Evolutionary conservation across 2,113 vertebrate genomes (phyloP).

Genomic region (Pollachius pollachius): DNA sequence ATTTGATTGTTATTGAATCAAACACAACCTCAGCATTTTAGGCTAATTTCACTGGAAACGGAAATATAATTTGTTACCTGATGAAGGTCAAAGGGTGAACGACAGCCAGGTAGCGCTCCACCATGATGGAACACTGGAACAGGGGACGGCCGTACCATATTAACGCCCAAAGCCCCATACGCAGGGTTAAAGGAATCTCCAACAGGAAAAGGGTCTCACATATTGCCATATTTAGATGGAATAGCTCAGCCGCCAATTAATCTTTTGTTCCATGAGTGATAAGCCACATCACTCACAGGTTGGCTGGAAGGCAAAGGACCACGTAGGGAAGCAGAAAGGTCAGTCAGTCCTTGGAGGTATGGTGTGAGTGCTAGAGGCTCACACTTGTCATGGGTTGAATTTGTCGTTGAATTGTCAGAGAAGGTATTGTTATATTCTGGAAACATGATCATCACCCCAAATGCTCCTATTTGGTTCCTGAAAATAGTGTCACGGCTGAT

Average conservation of each 20-base stretch:
- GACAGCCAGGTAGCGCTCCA: slow-evolving; percentile 5
- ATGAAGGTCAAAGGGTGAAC: not conserved
- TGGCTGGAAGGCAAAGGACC: not conserved
- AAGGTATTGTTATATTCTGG: not conserved
- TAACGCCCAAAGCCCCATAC: not conserved
- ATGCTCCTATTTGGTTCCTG: not conserved
- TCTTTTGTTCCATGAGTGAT: not conserved
- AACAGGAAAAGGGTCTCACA: not conserved
- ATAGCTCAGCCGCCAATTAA: not conserved
- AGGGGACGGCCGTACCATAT: not conserved
- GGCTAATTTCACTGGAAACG: not conserved
- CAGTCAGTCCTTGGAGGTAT: not conserved
- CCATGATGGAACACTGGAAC: slow-evolving; percentile 4
- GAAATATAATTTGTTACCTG: not conserved
- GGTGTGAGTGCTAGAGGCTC: not conserved
- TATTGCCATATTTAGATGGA: not conserved
- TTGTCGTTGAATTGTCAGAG: not conserved
- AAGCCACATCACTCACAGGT: not conserved
- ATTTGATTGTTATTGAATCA: not conserved
- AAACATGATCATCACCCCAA: too few relatives aligned
- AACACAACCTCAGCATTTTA: not conserved
- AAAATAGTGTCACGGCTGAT: too few relatives aligned
- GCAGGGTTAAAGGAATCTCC: not conserved
- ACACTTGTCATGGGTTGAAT: not conserved
- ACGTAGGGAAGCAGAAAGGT: not conserved